Evolutionary conservation across 2,888 invertebrate species (phyloP), one percentile per base, ranked within the genome.

Genomic region (Sarcophaga caerulescens): DNA sequence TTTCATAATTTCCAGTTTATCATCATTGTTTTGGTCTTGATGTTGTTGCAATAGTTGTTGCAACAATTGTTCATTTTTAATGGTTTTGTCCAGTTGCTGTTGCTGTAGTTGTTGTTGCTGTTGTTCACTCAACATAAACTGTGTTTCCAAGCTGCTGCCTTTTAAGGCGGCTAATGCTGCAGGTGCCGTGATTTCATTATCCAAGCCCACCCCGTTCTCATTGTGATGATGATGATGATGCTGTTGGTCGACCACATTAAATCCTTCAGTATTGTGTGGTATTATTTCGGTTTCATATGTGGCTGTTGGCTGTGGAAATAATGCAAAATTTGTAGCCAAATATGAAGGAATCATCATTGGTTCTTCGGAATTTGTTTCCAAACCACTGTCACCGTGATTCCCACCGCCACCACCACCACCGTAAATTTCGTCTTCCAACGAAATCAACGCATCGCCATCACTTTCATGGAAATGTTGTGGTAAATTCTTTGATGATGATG

Each of bases 1-100:
- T 68, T 84, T 82, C 35, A 80, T 71, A 71, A 85, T 84, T 75
- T 86, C 81, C 84, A 68, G 69, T 77, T 84, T 63, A n/a, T 79
- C 71, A n/a, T 71, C 71, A 25, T 71, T 79, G 47, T 63, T 47
- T 25, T 73, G 71, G 44, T 68, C 14, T 44, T 77, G 66, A 23
- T 86, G 81, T 47, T 87, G 81, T 23, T 84, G 81, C 45, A 82
- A 69, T 21, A 82, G 44, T 59, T 81, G 74, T 47, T 81, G 81
- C 75, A 87, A 84, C 52, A 86, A 86, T 78, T 86, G 84, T 62
- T 81, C 84, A 47, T 84, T 75, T 75, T 86, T 87, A 87, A 77
- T 70, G 12, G 75, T n/a, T 45, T 81, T 82, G n/a, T 60, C 59
- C 62, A 47, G 19, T 5, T 78, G 78, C 17, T 45, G 69, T 19